Base-by-base conservation (phyloP, 2,113 vertebrate species). In the Caranx melampygus region DNA sequence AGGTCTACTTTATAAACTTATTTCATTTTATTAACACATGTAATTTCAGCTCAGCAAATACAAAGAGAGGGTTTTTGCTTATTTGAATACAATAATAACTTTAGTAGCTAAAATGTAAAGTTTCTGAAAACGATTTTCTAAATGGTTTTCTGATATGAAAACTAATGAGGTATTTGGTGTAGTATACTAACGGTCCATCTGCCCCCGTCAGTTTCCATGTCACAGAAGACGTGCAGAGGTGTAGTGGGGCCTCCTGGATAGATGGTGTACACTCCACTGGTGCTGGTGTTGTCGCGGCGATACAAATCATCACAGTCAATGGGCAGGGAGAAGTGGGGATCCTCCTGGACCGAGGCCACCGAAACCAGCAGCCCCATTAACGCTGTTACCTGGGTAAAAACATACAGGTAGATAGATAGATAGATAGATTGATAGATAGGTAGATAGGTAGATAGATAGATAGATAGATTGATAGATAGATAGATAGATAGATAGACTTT, bases 171-270 rank as follows among this genome's bases (percentile, higher is more conserved):
- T 33, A 5, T 20, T 31, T 62, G 15, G 3, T 37, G 8, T 69
- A 87, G 3, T 37, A 6, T 69, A 87, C 88, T 70, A 62, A 94
- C 91, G 6, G 89, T 93, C 91, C 92, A 93, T 71, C 72, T 54
- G 5, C 84, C 94, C 0, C 93, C 92, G 0, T 95, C 93, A 0
- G 92, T 94, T 72, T 83, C 15, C 95, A 96, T 96, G 82, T 97
- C 95, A 33, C 95, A 96, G 92, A 94, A 95, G 72, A 95, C 95
- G 0, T 94, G 90, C 58, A 96, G 85, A 0, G 95, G 94, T 26
- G 87, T 63, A 3, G 82, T 90, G 40, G 94, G 93, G 20, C 94
- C 95, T 0, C 89, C 84, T 0, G 94, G 96, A 77, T 93, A 96
- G 85, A 96, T 96, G 55, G 86, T 91, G 83, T 96, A 95, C 21